phyloP scores from a whole-genome alignment of 2,888 invertebrate species.

The Eurytoma adleriae region DNA sequence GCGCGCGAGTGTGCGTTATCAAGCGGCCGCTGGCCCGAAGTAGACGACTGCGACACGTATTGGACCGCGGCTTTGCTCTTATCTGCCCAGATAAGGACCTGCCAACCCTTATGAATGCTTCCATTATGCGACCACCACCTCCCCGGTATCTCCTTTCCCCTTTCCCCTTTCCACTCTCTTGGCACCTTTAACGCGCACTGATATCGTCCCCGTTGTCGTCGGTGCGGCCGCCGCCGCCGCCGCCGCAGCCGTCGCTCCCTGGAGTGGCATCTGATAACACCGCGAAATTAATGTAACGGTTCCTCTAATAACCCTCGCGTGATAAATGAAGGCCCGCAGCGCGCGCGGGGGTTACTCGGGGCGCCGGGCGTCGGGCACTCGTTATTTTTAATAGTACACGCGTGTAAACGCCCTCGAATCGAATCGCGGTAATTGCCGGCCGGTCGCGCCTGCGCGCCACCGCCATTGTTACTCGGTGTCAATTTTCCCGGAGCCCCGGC shows the following conservation, averaged over 20 bases:
- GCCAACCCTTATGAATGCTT: constrained; percentile 72
- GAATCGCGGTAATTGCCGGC: constrained; percentile 25
- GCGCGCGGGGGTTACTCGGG: not conserved
- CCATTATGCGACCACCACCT: constrained; percentile 64
- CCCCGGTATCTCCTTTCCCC: constrained; percentile 44
- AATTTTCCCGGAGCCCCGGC: constrained; percentile 23
- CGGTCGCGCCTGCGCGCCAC: not conserved
- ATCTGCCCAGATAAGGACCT: constrained; percentile 69
- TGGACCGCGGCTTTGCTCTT: constrained; percentile 62
- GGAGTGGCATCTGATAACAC: constrained; percentile 57
- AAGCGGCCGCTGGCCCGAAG: not conserved
- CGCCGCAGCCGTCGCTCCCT: constrained; percentile 50
- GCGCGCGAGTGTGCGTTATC: constrained; percentile 4
- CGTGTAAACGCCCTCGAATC: constrained; percentile 15
- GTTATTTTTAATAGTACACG: constrained; percentile 49
- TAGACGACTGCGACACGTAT: constrained; percentile 16
- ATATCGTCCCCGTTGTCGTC: not conserved
- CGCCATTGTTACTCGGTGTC: constrained; percentile 42
- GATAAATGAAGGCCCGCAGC: constrained; percentile 54
- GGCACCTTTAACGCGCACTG: constrained; percentile 27
- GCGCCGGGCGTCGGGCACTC: not conserved
- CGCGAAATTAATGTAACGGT: constrained; percentile 56
- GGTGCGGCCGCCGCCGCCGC: constrained; percentile 24
- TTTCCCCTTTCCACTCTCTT: constrained; percentile 13
- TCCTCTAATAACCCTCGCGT: constrained; percentile 58